Base-by-base conservation (phyloP, 2,113 vertebrate species). In the Oenanthe oenanthe region DNA sequence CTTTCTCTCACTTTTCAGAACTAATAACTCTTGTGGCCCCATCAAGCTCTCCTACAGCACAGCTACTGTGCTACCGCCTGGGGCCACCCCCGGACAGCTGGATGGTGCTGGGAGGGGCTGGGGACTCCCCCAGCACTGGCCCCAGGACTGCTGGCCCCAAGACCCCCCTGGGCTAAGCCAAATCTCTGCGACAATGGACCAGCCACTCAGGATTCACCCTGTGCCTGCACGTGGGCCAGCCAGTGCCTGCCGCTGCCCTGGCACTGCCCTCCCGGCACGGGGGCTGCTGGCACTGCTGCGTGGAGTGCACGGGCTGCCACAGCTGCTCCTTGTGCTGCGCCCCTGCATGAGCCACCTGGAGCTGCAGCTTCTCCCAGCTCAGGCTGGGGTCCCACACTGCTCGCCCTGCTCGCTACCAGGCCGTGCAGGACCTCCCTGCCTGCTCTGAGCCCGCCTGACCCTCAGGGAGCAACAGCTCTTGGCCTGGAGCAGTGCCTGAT, bases 191-290 rank as follows among this genome's bases (percentile, higher is more conserved):
- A 25, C 38, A 10, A 56, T 0, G 10, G 71, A 91, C 60, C 90
- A 81, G 88, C 89, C 75, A 73, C 94, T 96, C 94, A 96, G 94
- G 94, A 90, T 85, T 95, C 88, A 94, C 93, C 74, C 94, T 74
- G 89, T 97, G 94, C 96, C 91, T 94, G 91, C 83, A 45, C 31
- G 48, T 1, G 12, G 91, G 57, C 47, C 51, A 56, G 80, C 28
- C 62, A 42, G 72, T 22, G 32, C 72, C 92, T 28, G 43, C 19
- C 1, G 5, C 25, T 56, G 54, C 60, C 38, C 50, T 2, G 13
- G 51, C 67, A 28, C n/a, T 38, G 50, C 51, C 48, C 20, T 10
- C 22, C 9, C 1, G 45, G 67, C 45, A 14, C 0, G 0, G 63
- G 56, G 54, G 8, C 80, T 54, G 80, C 86, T 15, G 53, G 89